Base-by-base conservation (phyloP, 1,140 invertebrate species). In the Kradibia gibbosae region DNA sequence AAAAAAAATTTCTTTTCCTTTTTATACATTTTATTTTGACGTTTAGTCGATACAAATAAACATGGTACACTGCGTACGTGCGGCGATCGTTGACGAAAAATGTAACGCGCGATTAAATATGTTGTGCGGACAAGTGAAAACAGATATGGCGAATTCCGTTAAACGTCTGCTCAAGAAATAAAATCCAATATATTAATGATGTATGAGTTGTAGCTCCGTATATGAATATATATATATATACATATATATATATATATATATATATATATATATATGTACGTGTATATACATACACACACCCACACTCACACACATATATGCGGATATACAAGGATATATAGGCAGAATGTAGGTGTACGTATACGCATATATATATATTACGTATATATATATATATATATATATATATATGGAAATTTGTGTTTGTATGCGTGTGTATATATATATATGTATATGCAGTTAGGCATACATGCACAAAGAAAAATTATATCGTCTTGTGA, bases 61-160 rank as follows among this genome's bases (percentile, higher is more conserved):
- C 4, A 39, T 34, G 45, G 42, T 42, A 55, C 48, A 70, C 77
- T 25, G 42, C 42, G 53, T 65, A 65, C 60, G 60, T 53, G 57
- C 60, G 60, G n/a, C 48, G 65, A 70, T 78, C 39, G 50, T 78
- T 25, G n/a, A 78, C n/a, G 34, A 71, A 78, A 25, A 78, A 50
- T 78, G 45, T 78, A 50, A 71, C 20, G 77, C 65, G 77, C 31
- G 62, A 71, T 70, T 25, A 22, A 50, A 20, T 0, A 53, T 67
- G 65, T 53, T 39, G 8, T 70, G 76, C 65, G 7, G 53, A 77
- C 57, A 48, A 76, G 13, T 75, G 53, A 39, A 57, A 57, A 48
- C 10, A 20, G 20, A 75, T 10, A 78, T 62, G 60, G 31, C 67
- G n/a, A 22, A 78, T 50, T 50, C 45, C 45, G 62, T 67, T n/a